Conservation (phyloP, 2,888 invertebrate genomes). For the Psylliodes chrysocephalus region DNA sequence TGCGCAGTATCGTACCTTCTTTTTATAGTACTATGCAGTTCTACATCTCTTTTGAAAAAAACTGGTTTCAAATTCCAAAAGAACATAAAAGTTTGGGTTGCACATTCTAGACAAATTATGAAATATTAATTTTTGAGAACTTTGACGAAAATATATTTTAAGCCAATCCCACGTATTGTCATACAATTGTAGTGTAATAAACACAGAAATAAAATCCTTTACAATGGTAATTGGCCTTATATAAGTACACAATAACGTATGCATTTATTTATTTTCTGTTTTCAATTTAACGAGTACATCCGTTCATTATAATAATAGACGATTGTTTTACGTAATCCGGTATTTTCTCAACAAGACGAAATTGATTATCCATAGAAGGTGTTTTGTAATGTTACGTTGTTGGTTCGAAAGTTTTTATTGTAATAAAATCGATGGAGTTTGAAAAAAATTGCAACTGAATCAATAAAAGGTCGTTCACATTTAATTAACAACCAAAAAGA, state of each 20-base stretch:
- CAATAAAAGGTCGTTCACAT: background rate
- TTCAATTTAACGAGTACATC: slow-evolving; percentile 35
- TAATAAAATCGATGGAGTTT: background rate
- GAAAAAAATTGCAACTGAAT: background rate
- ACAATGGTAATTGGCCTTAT: slow-evolving; percentile 30
- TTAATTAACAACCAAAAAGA: too few relatives aligned
- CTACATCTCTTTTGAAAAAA: too few relatives aligned
- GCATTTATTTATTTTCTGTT: slow-evolving; percentile 28
- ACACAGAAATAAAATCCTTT: slow-evolving; percentile 12
- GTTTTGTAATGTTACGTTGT: slow-evolving; percentile 1
- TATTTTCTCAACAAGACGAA: slow-evolving; percentile 25
- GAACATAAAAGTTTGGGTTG: too few relatives aligned
- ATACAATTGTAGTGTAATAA: slow-evolving; percentile 7
- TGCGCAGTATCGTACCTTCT: too few relatives aligned
- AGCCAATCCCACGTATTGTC: slow-evolving; percentile 6
- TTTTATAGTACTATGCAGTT: too few relatives aligned
- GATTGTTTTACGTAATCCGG: slow-evolving; percentile 37
- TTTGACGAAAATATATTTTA: background rate
- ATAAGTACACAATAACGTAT: slow-evolving; percentile 33
- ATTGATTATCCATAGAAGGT: slow-evolving; percentile 34
- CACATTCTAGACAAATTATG: too few relatives aligned
- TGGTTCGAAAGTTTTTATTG: background rate
- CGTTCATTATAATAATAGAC: slow-evolving; percentile 36
- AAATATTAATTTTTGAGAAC: too few relatives aligned
- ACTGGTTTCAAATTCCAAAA: too few relatives aligned